Evolutionary conservation across 2,797 vertebrate genomes (phyloP), one percentile per base, ranked within the genome.

Genomic region (Pteronotus mesoamericanus): DNA sequence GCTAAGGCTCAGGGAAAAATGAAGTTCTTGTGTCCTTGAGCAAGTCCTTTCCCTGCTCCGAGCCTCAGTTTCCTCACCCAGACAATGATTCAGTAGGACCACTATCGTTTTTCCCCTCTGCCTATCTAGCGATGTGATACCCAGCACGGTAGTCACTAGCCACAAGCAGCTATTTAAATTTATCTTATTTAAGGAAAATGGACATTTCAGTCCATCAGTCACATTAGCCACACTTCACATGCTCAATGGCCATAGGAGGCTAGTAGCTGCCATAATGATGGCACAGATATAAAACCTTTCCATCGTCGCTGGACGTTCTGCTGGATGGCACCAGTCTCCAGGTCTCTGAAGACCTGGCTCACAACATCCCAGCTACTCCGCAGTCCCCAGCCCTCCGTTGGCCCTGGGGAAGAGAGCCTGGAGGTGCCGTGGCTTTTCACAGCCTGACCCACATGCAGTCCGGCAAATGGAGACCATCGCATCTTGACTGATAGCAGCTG

Each of bases 151-250:
- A 93, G 39, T 53, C 39, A 42, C 68, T 32, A 71, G 84, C 19
- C 34, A n/a, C 68, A 7, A 7, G 26, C 39, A n/a, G 22, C 53
- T 21, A 53, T 59, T 80, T 72, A 57, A 21, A 22, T 72, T 29
- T 53, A 68, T 39, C n/a, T 72, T 21, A 75, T 74, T 37, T n/a
- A 26, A 89, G 51, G 78, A 32, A 83, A 78, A 42, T 53, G 34
- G 85, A 32, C 11, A 55, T 19, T 57, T 77, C 19, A 42, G 29
- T 9, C 55, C 37, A 34, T 77, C 26, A 3, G 26, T n/a, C 46
- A 10, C 32, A 34, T 89, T 21, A 57, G 34, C 74, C 14, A 39
- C 48, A 72, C 53, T 89, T 86, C 57, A 88, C 26, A 15, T 37
- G 8, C 51, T 78, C 19, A 0, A 0, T 83, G 39, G 22, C 59